Conservation (phyloP, 2,797 vertebrate genomes). For the Yasuhikotakia modesta region DNA sequence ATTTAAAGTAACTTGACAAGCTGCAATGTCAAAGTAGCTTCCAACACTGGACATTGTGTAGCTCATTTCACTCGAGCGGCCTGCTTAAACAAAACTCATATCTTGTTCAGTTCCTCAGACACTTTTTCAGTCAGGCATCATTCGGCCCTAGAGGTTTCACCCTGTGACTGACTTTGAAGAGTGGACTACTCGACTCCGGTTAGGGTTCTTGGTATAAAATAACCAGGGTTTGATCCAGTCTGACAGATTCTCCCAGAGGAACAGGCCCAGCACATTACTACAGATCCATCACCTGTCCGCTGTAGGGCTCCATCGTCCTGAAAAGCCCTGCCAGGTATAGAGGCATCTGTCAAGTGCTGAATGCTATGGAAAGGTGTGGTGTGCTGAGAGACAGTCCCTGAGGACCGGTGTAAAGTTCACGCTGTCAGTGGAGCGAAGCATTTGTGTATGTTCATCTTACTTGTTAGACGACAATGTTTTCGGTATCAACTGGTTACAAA, state of each 20-base stretch:
- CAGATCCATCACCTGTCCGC: slow-evolving; percentile 54
- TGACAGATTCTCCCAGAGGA: slow-evolving; percentile 50
- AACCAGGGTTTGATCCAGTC: slow-evolving; percentile 46
- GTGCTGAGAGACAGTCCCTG: slow-evolving; percentile 36
- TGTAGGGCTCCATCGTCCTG: slow-evolving; percentile 27
- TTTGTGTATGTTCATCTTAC: slow-evolving; percentile 22
- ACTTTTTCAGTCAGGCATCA: slow-evolving; percentile 35
- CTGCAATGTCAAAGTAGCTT: background rate
- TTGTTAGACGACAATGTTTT: slow-evolving; percentile 25
- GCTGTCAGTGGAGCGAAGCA: slow-evolving; percentile 38
- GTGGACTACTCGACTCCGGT: slow-evolving; percentile 38
- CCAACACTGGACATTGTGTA: background rate
- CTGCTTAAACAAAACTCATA: slow-evolving; percentile 7
- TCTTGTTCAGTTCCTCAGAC: slow-evolving; percentile 13
- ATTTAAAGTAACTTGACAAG: background rate
- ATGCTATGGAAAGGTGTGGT: slow-evolving; percentile 28
- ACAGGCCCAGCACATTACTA: slow-evolving; percentile 38
- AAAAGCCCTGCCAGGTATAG: slow-evolving; percentile 46
- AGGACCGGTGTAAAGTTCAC: slow-evolving; percentile 47
- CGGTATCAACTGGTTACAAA: background rate
- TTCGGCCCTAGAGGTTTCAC: slow-evolving; percentile 10
- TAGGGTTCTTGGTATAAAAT: slow-evolving; percentile 28
- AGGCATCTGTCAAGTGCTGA: slow-evolving; percentile 51
- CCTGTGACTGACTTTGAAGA: slow-evolving; percentile 36
- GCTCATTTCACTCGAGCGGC: background rate